A percentile compares a stretch with the other conserved stretches of the same genome.
These are phyloP conservation scores for Campaea margaritaria DNA, from an alignment of 2,888 invertebrate species.

Conservation along the genomic window DNA sequence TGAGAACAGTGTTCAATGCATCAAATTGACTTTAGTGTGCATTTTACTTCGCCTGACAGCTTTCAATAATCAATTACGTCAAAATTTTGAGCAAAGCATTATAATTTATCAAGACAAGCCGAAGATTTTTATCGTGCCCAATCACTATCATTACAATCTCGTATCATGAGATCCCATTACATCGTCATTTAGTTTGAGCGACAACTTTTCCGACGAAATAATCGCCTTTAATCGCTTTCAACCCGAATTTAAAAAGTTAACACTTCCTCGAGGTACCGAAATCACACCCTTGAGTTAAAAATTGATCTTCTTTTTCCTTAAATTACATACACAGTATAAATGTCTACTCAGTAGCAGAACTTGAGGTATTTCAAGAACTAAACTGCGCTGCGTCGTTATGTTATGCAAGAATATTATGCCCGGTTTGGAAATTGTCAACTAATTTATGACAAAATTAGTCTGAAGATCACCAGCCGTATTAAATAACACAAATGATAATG, in stretches of 20 bases:
- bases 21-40: no score
- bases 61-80: constrained; percentile 28
- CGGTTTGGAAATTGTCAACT: background rate
- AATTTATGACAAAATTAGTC: no score
- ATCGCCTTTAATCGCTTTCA: constrained; percentile 55
- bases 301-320: constrained; percentile 75
- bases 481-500: no score
- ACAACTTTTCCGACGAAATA: constrained; percentile 61
- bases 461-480: no score
- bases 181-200: constrained; percentile 49
- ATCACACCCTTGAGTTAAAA: constrained; percentile 80
- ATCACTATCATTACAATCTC: constrained; percentile 43
- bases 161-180: constrained; percentile 42
- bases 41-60: background rate
- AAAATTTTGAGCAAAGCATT: constrained; percentile 14
- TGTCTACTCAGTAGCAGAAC: constrained; percentile 4
- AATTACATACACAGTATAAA: constrained; percentile 41
- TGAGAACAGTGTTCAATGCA: no score
- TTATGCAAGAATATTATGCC: no score
- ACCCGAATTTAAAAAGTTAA: constrained; percentile 74
- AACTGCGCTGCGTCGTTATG: no score
- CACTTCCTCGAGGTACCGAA: constrained; percentile 72
- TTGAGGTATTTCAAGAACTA: background rate
- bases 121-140: constrained; percentile 34
- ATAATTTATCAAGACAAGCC: constrained; percentile 22